Evolutionary conservation across 1,140 invertebrate species (phyloP).

Genomic region (Caerostris darwini): DNA sequence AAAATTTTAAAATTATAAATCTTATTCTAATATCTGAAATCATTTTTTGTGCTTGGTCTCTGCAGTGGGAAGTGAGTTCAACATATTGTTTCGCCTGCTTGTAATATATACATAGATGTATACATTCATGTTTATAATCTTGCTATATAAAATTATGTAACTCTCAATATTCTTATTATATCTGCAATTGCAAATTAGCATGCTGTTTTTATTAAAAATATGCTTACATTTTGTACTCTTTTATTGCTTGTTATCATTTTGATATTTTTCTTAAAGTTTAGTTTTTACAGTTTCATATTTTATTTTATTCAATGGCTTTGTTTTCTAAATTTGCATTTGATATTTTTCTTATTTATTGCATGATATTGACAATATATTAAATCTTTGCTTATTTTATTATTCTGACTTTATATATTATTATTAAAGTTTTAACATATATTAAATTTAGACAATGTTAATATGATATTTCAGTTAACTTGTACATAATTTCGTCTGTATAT

Average conservation of each 20-base stretch:
- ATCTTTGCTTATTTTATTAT: not conserved
- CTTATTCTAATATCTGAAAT: conserved; percentile 62
- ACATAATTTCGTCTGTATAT: no score
- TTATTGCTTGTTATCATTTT: conserved; percentile 5
- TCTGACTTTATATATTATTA: not conserved
- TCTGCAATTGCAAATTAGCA: conserved; percentile 55
- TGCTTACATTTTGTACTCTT: not conserved
- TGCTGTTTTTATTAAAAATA: conserved; percentile 34
- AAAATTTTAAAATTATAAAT: not conserved
- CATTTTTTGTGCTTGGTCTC: conserved; percentile 71
- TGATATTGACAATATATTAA: not conserved
- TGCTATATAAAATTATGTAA: conserved; percentile 41
- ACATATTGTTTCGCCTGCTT: conserved; percentile 74
- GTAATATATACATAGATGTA: conserved; percentile 56
- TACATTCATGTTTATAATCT: conserved; percentile 35
- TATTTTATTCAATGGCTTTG: not conserved
- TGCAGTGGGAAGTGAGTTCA: conserved; percentile 77
- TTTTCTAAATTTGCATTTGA: not conserved
- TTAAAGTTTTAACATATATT: no score
- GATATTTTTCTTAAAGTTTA: not conserved
- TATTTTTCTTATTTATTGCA: not conserved
- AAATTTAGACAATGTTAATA: no score
- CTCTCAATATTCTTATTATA: conserved; percentile 35
- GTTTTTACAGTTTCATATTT: not conserved
- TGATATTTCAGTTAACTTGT: no score